Evolutionary conservation across 2,113 vertebrate species (phyloP).

Genomic region (Nettapus auritus): DNA sequence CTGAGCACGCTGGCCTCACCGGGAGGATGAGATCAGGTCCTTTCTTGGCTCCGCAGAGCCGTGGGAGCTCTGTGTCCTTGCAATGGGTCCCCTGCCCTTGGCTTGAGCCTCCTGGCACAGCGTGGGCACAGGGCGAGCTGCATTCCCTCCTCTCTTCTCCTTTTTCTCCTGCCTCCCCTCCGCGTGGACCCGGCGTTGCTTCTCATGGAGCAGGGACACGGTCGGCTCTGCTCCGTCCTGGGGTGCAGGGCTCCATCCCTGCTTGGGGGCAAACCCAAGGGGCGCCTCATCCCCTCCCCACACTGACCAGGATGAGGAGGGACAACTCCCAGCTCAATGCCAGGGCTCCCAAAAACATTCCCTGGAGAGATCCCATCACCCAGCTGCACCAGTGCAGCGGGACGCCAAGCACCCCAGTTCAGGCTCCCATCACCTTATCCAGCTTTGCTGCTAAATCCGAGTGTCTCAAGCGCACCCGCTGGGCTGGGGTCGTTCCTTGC

Average conservation of each 20-base stretch:
- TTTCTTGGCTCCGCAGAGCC: neutral
- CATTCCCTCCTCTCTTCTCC: neutral
- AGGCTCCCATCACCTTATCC: neutral
- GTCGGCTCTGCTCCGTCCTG: fast-evolving
- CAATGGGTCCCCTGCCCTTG: neutral
- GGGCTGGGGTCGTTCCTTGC: fast-evolving
- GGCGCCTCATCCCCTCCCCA: neutral
- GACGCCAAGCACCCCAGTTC: neutral
- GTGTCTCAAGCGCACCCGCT: fast-evolving
- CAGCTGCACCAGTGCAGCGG: fast-evolving
- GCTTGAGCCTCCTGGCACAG: neutral
- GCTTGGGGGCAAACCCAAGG: neutral
- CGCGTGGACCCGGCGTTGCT: neutral
- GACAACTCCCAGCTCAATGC: neutral
- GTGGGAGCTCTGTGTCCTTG: fast-evolving
- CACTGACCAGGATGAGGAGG: fast-evolving
- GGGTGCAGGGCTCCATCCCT: neutral
- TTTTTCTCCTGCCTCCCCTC: neutral
- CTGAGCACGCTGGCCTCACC: fast-evolving
- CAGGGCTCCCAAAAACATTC: neutral
- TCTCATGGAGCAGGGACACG: neutral
- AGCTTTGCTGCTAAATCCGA: neutral
- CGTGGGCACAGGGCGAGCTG: neutral
- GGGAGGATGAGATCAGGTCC: fast-evolving
- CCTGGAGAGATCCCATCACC: neutral